Evolutionary conservation across 2,888 invertebrate genomes (phyloP).

Genomic region (Mantis religiosa): DNA sequence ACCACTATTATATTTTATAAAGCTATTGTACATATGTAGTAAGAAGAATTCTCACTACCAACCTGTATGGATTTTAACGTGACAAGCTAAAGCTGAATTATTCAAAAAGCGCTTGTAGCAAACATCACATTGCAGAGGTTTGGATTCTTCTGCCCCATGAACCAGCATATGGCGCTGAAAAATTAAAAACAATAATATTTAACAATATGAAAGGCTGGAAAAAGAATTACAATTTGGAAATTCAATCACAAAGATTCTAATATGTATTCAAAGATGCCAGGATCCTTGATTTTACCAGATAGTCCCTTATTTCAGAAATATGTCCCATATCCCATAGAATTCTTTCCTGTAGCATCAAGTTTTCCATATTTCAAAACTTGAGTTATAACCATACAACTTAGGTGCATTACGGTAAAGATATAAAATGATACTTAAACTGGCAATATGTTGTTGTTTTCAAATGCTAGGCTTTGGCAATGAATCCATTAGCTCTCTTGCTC

Average conservation of each 20-base stretch:
- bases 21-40: background rate
- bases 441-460: too few relatives aligned
- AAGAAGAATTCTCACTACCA: constrained; percentile 29
- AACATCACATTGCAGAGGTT: constrained; percentile 62
- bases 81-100: constrained; percentile 67
- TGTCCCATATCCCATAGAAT: too few relatives aligned
- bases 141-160: constrained; percentile 64
- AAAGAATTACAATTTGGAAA: background rate
- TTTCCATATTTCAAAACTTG: too few relatives aligned
- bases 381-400: too few relatives aligned
- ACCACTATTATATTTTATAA: background rate
- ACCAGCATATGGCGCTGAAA: constrained; percentile 59
- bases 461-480: too few relatives aligned
- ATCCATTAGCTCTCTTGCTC: too few relatives aligned
- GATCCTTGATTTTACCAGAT: too few relatives aligned
- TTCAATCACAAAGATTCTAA: background rate
- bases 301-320: too few relatives aligned
- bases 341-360: too few relatives aligned
- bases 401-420: too few relatives aligned
- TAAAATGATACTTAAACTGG: too few relatives aligned
- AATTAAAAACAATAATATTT: background rate
- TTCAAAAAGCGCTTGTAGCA: constrained; percentile 66
- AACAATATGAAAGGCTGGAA: background rate
- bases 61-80: constrained; percentile 64
- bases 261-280: too few relatives aligned